Evolutionary conservation across 53 echinoderm and acorn worm genomes (phyloP).

Genomic region (Mesocentrotus franciscanus): DNA sequence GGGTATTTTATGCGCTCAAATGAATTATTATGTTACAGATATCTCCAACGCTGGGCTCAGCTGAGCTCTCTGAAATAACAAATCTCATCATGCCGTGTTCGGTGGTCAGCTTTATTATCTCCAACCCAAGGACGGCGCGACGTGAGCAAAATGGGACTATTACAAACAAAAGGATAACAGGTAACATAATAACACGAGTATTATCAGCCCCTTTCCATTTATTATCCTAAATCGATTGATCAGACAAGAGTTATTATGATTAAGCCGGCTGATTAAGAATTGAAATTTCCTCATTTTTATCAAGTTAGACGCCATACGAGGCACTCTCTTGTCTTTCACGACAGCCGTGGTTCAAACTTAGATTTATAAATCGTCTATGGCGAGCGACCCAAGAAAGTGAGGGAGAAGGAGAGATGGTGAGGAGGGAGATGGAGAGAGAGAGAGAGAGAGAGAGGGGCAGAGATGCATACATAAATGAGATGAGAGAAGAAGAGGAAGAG

Average conservation of each 20-base stretch:
- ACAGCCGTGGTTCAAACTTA: neutral
- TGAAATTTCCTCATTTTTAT: neutral
- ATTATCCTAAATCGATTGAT: slow-evolving; percentile 59
- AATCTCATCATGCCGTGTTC: slow-evolving; percentile 46
- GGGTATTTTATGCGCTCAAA: slow-evolving; percentile 58
- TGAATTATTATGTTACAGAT: slow-evolving; percentile 69
- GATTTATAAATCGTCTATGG: neutral
- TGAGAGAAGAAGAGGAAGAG: neutral
- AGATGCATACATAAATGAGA: neutral
- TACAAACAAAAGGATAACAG: slow-evolving; percentile 43
- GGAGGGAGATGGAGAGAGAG: neutral
- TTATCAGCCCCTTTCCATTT: slow-evolving; percentile 4
- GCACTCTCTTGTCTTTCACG: neutral
- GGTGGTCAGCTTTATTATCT: slow-evolving; percentile 59
- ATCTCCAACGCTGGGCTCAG: slow-evolving; percentile 50
- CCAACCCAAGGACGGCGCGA: slow-evolving; percentile 31
- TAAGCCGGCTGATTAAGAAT: slow-evolving; percentile 58
- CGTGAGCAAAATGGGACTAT: slow-evolving; percentile 53
- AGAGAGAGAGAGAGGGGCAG: neutral
- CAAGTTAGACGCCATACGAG: slow-evolving; percentile 43
- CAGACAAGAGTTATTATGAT: slow-evolving; percentile 55
- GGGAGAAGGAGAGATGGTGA: neutral
- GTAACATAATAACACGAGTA: neutral
- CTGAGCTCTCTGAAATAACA: slow-evolving; percentile 64
- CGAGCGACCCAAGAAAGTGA: neutral